phyloP scores from a whole-genome alignment of 2,113 vertebrate genomes.

The Harpagus bidentatus region DNA sequence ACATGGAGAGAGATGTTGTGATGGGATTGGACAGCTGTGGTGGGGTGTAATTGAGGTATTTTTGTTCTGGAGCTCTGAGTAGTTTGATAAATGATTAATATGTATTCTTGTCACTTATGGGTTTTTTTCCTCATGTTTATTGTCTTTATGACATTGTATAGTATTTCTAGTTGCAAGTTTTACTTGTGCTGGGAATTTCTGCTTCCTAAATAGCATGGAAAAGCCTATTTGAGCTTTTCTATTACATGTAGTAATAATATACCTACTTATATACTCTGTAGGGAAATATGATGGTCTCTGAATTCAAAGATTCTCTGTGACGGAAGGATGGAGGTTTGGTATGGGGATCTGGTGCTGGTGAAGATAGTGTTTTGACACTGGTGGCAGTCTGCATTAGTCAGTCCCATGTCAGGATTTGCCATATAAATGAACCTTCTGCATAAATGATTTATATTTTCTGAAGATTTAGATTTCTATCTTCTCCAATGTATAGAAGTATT shows the following conservation, averaged over 20 bases:
- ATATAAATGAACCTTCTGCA: not conserved
- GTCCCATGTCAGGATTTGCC: not conserved
- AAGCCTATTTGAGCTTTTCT: not conserved
- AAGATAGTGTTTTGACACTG: not conserved
- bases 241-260: not conserved
- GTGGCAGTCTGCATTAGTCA: not conserved
- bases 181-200: not conserved
- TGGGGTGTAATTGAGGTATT: not conserved
- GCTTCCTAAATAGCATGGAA: not conserved
- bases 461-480: not conserved
- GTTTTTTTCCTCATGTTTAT: not conserved
- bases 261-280: not conserved
- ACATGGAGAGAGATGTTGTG: not conserved
- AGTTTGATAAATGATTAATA: not conserved
- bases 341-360: not conserved
- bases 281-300: not conserved
- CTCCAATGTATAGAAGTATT: not conserved
- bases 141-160: not conserved
- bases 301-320: not conserved
- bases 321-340: not conserved
- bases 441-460: not conserved
- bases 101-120: not conserved
- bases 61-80: not conserved
- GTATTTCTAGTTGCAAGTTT: not conserved
- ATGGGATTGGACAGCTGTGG: not conserved